A percentile compares a stretch with the other conserved stretches of the same genome.
Evolutionary conservation across 37 sponge, comb jelly and placozoan species (phyloP).

Genomic region (Corticium candelabrum): DNA sequence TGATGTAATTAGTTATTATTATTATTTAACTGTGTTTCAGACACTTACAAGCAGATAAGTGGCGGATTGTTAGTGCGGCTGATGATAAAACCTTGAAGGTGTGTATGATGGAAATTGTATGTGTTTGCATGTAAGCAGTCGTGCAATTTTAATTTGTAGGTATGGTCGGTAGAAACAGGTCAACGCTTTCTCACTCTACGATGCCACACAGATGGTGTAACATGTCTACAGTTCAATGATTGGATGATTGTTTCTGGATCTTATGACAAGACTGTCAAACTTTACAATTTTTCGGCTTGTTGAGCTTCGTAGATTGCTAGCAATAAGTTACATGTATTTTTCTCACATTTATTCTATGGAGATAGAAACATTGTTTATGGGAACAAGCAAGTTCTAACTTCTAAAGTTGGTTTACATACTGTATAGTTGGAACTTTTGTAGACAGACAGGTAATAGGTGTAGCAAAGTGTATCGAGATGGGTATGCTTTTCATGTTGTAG

Average conservation of each 20-base stretch:
- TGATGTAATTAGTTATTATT: background rate
- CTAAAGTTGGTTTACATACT: too few species aligned
- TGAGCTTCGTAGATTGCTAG: too few species aligned
- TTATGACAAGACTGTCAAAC: conserved; percentile 91
- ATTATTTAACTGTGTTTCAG: conserved; percentile 14
- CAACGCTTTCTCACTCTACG: conserved; percentile 80
- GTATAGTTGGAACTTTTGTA: too few species aligned
- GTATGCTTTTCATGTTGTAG: too few species aligned
- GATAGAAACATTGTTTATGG: too few species aligned
- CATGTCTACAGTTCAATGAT: conserved; percentile 97
- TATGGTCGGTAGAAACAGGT: conserved; percentile 81
- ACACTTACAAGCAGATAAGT: conserved; percentile 89
- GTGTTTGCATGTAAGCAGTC: too few species aligned
- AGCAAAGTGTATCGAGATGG: too few species aligned
- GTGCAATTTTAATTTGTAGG: conserved; percentile 29
- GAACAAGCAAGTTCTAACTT: too few species aligned
- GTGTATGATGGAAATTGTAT: too few species aligned
- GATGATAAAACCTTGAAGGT: conserved; percentile 98
- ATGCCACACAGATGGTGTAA: conserved; percentile 98
- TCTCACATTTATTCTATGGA: too few species aligned
- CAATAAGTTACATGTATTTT: too few species aligned
- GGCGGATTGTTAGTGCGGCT: conserved; percentile 99
- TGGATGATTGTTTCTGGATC: conserved; percentile 92
- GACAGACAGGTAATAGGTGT: too few species aligned
- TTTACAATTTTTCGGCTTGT: conserved; percentile 95